Percentiles rank a stretch among this genome's conserved stretches.
These are phyloP conservation scores for Drosophila fulvimacula DNA, from an alignment of 2,888 invertebrate genomes.

Conservation along the genomic window DNA sequence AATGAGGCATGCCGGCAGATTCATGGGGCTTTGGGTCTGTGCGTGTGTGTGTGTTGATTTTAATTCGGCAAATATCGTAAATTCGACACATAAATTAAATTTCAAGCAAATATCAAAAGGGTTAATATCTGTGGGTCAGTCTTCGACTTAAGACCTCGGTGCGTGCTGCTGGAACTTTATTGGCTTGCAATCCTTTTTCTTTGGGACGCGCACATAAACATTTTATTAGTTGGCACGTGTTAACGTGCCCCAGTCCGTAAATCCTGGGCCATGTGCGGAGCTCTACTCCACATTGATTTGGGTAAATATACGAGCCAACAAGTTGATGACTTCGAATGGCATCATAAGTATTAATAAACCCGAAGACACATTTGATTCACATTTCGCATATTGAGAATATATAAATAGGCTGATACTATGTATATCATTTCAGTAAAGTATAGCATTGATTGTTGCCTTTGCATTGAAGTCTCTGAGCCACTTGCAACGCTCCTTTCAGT, in stretches of 20 bases:
- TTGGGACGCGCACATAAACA: conserved; percentile 58
- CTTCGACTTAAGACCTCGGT: conserved; percentile 40
- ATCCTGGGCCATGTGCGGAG: conserved; percentile 14
- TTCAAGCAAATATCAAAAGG: conserved; percentile 71
- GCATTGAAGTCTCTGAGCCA: not conserved
- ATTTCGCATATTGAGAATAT: not conserved
- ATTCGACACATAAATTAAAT: conserved; percentile 73
- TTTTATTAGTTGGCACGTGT: conserved; percentile 76
- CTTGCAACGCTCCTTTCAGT: not conserved
- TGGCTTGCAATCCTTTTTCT: conserved; percentile 57
- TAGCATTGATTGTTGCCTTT: not conserved
- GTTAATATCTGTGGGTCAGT: conserved; percentile 58
- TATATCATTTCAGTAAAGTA: no score
- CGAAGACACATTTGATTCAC: conserved; percentile 1
- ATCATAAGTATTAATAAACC: conserved; percentile 41
- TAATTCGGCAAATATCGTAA: conserved; percentile 71
- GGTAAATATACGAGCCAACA: conserved; percentile 24
- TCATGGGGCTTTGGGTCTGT: not conserved
- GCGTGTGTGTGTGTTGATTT: conserved; percentile 58
- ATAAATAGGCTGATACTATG: no score
- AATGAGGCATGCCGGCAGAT: conserved; percentile 42
- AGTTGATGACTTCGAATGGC: conserved; percentile 32
- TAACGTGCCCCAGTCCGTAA: conserved; percentile 53
- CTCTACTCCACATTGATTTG: conserved; percentile 56
- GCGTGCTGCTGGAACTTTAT: conserved; percentile 61